A percentile compares a stretch with the other conserved stretches of the same genome.
These are phyloP conservation scores for Hestina assimilis DNA, from an alignment of 1,140 invertebrate genomes.

Conservation along the genomic window DNA sequence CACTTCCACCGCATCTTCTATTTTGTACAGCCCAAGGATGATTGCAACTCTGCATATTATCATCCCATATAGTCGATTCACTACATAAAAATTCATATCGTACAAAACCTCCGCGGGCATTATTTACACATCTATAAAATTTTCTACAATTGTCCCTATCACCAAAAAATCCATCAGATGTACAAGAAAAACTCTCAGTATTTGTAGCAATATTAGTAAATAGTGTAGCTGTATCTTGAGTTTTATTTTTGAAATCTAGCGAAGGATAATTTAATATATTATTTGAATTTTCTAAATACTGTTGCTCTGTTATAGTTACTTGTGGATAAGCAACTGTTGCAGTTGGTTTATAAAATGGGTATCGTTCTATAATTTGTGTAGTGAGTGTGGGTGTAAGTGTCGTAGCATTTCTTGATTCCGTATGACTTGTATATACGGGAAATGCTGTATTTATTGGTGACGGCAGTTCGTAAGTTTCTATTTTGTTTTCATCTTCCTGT, in stretches of 20 bases:
- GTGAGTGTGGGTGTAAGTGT: not conserved
- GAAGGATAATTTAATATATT: slow-evolving; percentile 4
- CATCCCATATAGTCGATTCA: slow-evolving; percentile 86
- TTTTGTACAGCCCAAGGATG: slow-evolving; percentile 80
- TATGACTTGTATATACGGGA: not conserved
- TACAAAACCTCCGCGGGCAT: slow-evolving; percentile 79
- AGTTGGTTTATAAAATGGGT: slow-evolving; percentile 10
- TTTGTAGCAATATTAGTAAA: slow-evolving; percentile 4
- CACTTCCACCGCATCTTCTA: slow-evolving; percentile 44
- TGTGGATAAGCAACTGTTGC: slow-evolving; percentile 6
- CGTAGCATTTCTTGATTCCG: slow-evolving; percentile 7
- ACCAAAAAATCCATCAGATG: slow-evolving; percentile 82
- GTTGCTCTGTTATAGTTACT: not conserved
- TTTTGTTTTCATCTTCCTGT: slow-evolving; percentile 50
- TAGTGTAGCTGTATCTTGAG: not conserved
- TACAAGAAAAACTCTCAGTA: slow-evolving; percentile 38
- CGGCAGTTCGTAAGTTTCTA: slow-evolving; percentile 51
- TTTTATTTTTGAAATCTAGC: slow-evolving; percentile 3
- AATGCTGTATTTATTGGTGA: slow-evolving; percentile 44
- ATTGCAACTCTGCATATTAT: slow-evolving; percentile 82
- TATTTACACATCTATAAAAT: slow-evolving; percentile 87
- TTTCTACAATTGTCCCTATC: slow-evolving; percentile 85
- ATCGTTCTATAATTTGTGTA: not conserved
- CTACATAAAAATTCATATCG: slow-evolving; percentile 85
- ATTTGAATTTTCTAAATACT: slow-evolving; percentile 1